These are phyloP conservation scores for Zaprionus gabonicus DNA, from an alignment of 1,140 invertebrate genomes.

Conservation along the genomic window DNA sequence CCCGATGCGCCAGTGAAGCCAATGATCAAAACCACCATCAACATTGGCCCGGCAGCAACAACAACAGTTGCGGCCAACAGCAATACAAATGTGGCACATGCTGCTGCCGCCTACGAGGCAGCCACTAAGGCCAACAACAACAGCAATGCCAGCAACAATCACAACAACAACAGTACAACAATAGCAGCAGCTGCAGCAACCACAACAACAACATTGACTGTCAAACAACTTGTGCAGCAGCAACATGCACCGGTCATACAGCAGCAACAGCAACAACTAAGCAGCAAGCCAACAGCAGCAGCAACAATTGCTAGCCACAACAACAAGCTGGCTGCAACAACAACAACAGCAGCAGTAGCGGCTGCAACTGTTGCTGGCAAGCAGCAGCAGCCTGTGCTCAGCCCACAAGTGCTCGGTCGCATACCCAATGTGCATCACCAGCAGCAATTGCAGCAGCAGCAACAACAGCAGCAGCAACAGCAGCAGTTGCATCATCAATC, in stretches of 20 bases:
- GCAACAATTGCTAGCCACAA: conserved; percentile 15
- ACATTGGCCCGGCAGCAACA: conserved; percentile 43
- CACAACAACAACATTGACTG: conserved; percentile 69
- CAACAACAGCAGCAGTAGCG: conserved; percentile 18
- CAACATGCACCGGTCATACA: conserved; percentile 79
- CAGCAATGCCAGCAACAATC: conserved; percentile 51
- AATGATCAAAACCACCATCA: conserved; percentile 67
- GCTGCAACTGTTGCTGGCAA: conserved; percentile 26
- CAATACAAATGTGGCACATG: conserved; percentile 50
- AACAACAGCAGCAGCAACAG: conserved; percentile 26
- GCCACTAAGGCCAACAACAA: conserved; percentile 44
- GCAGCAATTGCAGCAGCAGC: conserved; percentile 31
- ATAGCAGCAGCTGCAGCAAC: not conserved
- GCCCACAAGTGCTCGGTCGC: conserved; percentile 68
- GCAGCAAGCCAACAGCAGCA: conserved; percentile 37
- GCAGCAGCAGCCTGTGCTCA: conserved; percentile 51
- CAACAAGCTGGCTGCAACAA: conserved; percentile 44
- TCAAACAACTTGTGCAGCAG: conserved; percentile 80
- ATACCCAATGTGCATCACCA: conserved; percentile 74
- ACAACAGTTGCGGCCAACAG: conserved; percentile 18
- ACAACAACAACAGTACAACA: conserved; percentile 44
- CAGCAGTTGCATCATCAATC: conserved; percentile 60
- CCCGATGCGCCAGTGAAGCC: conserved; percentile 56
- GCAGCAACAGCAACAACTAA: conserved; percentile 77
- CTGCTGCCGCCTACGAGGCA: conserved; percentile 54